phyloP scores from a whole-genome alignment of 2,113 vertebrate genomes.

The Spheniscus mendiculus region DNA sequence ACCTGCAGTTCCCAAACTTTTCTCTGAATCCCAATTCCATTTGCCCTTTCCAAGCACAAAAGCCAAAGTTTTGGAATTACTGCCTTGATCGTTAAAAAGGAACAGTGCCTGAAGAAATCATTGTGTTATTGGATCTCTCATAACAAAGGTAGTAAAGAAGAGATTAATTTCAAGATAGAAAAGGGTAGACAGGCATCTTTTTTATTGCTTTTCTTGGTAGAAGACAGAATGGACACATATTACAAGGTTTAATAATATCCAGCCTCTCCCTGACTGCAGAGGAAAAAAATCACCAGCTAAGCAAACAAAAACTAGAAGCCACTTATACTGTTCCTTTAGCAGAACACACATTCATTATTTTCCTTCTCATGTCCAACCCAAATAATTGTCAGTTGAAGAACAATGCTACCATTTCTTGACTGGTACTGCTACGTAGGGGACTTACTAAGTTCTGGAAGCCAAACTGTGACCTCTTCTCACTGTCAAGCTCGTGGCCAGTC shows the following conservation, averaged over 20 bases:
- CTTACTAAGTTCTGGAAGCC: neutral
- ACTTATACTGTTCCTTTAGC: neutral
- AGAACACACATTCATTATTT: neutral
- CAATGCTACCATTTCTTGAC: neutral
- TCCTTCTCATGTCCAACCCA: neutral
- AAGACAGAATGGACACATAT: neutral
- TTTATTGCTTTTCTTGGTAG: constrained; percentile 17
- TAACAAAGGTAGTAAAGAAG: neutral
- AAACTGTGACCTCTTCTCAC: neutral
- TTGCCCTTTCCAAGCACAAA: neutral
- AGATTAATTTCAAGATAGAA: neutral
- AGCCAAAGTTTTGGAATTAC: neutral
- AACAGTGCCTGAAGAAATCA: neutral
- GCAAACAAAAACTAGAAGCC: neutral
- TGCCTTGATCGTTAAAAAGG: neutral
- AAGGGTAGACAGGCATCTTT: neutral
- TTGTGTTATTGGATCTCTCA: neutral
- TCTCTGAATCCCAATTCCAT: neutral
- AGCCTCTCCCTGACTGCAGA: neutral
- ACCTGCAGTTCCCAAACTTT: neutral
- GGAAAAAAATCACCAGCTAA: neutral
- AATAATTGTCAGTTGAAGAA: neutral
- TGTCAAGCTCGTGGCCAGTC: neutral
- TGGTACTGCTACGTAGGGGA: neutral
- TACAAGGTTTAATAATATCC: neutral